Base-by-base conservation (phyloP, 2,888 invertebrate genomes). In the Ephialtes manifestator region DNA sequence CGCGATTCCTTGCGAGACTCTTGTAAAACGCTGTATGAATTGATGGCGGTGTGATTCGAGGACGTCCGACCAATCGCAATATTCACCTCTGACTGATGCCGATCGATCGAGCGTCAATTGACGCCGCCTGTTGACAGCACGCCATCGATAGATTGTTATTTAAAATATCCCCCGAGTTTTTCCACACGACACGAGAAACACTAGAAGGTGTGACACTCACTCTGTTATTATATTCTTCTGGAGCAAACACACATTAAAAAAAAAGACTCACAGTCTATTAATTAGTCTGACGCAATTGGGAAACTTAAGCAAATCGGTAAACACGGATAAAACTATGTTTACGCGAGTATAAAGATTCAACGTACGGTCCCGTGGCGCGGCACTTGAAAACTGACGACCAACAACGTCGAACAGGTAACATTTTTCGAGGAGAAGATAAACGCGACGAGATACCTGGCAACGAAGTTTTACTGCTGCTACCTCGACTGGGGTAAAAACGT, bases 301-400 rank as follows among this genome's bases (percentile, higher is more conserved):
- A 20, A 48, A 51, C 35, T 46, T 18, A 13, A 20, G 31, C 18
- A 28, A 60, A 35, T 3, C 18, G 4, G 51, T 1, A 31, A 18
- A 20, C 5, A 20, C 31, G 53, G 18, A 63, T 31, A 18, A 51
- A 63, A 35, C 48, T 35, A 15, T 31, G 18, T 35, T 60, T 75
- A 58, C 75, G 43, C 68, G 79, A 58, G 58, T 46, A 71, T 78
- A 79, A 70, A 46, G 65, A 77, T 67, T 18, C 24, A 58, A 60
- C 70, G 85, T 80, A 68, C 83, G 74, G 53, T 58, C 72, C 55
- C 68, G 81, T 76, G 71, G 80, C 39, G 28, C 72, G 75, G 55
- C 51, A 88, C 89, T 89, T 81, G 87, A 89, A 85, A 88, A 89
- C 88, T 86, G 86, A 88, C 88, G 87, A 86, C 39, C 35, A 72